A percentile compares a stretch with the other conserved stretches of the same genome.
Evolutionary conservation across 2,113 vertebrate species (phyloP).

Genomic region (Taxidea taxus): DNA sequence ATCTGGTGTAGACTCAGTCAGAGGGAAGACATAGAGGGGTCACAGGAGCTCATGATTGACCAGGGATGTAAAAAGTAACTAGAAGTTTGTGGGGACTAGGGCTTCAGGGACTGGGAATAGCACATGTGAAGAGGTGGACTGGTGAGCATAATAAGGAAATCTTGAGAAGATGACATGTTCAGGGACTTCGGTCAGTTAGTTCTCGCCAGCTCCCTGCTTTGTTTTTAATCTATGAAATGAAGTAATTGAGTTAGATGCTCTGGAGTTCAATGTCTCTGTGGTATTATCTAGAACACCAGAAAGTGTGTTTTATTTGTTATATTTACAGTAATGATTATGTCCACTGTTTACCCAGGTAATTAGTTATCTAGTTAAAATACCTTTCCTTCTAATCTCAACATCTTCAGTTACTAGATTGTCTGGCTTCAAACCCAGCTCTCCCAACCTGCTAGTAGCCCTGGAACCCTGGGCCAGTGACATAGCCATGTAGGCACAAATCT

Average conservation of each 20-base stretch:
- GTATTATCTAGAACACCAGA: not conserved
- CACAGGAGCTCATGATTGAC: not conserved
- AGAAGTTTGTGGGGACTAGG: not conserved
- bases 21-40: not conserved
- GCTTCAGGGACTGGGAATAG: not conserved
- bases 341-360: not conserved
- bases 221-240: not conserved
- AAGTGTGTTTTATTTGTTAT: not conserved
- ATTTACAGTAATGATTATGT: not conserved
- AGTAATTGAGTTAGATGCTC: not conserved
- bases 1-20: not conserved
- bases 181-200: too few species aligned
- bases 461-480: accelerated
- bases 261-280: not conserved
- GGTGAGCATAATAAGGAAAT: not conserved
- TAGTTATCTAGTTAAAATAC: not conserved
- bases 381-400: not conserved
- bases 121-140: not conserved
- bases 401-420: not conserved
- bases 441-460: not conserved
- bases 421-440: not conserved
- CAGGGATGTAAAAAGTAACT: not conserved
- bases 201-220: not conserved
- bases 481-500: not conserved
- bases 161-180: not conserved